A percentile compares a stretch with the other conserved stretches of the same genome.
Evolutionary conservation across 2,888 invertebrate species (phyloP).

Genomic region (Teinopalpus imperialis): DNA sequence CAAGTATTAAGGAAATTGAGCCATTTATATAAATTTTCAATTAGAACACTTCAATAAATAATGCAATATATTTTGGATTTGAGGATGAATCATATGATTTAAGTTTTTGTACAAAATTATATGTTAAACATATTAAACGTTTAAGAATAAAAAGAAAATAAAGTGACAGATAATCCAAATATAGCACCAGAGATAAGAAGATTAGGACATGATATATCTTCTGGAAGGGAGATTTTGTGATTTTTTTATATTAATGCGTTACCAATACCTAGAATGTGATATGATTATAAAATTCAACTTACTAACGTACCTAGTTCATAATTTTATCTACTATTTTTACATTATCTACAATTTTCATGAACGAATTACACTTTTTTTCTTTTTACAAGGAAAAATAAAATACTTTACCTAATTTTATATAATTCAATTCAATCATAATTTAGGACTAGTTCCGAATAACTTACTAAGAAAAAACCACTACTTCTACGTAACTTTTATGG

Average conservation of each 20-base stretch:
- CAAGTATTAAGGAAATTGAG: too few relatives aligned
- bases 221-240: conserved; percentile 38
- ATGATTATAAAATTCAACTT: conserved; percentile 79
- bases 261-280: conserved; percentile 63
- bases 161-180: conserved; percentile 34
- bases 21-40: too few relatives aligned
- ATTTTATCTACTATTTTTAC: conserved; percentile 71
- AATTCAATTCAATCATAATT: conserved; percentile 54
- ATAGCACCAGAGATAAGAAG: conserved; percentile 60
- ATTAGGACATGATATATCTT: conserved; percentile 28
- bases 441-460: conserved; percentile 78
- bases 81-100: too few relatives aligned
- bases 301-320: conserved; percentile 59
- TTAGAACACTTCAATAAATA: too few relatives aligned
- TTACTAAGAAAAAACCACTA: conserved; percentile 76
- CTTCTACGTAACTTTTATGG: conserved; percentile 59
- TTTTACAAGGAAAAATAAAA: conserved; percentile 45
- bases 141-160: conserved; percentile 27
- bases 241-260: conserved; percentile 49
- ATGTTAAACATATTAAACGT: too few relatives aligned
- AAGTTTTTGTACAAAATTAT: too few relatives aligned
- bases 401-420: conserved; percentile 34
- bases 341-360: conserved; percentile 72
- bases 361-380: conserved; percentile 53
- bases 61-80: too few relatives aligned